phyloP scores from a whole-genome alignment of 1,140 invertebrate genomes.

The Anagrus nilaparvatae region DNA sequence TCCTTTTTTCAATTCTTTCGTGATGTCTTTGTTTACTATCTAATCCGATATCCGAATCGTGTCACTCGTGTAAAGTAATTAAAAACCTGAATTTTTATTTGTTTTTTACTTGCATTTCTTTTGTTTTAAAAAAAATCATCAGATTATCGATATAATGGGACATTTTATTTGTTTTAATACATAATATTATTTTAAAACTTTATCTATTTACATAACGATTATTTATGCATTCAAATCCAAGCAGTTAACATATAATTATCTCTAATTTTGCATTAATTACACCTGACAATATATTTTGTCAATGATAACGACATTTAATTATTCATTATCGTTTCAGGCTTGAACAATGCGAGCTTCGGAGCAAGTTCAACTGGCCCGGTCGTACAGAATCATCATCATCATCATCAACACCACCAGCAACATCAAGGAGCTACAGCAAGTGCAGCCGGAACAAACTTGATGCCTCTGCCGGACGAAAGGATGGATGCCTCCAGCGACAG shows the following conservation, averaged over 20 bases:
- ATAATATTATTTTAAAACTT: background rate
- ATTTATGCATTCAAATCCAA: conserved; percentile 1
- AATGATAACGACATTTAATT: too few relatives aligned
- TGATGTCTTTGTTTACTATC: too few relatives aligned
- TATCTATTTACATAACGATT: background rate
- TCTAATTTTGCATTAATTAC: background rate
- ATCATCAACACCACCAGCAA: conserved; percentile 15
- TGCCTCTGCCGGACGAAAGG: conserved; percentile 46
- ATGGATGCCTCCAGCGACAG: conserved; percentile 76
- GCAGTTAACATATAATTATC: background rate
- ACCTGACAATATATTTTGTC: too few relatives aligned
- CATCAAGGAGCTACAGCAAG: conserved; percentile 16
- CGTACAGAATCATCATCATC: conserved; percentile 20
- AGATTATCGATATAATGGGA: too few relatives aligned
- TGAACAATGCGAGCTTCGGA: conserved; percentile 8
- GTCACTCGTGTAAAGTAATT: too few relatives aligned
- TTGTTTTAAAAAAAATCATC: too few relatives aligned
- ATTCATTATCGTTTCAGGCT: too few relatives aligned
- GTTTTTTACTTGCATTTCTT: too few relatives aligned
- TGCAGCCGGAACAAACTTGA: conserved; percentile 15
- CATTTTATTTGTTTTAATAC: background rate
- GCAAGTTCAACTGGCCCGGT: conserved; percentile 25
- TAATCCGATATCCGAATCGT: too few relatives aligned
- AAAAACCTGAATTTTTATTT: too few relatives aligned
- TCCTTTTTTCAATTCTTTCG: too few relatives aligned